phyloP scores from a whole-genome alignment of 2,797 vertebrate genomes.

The Staurois parvus region DNA sequence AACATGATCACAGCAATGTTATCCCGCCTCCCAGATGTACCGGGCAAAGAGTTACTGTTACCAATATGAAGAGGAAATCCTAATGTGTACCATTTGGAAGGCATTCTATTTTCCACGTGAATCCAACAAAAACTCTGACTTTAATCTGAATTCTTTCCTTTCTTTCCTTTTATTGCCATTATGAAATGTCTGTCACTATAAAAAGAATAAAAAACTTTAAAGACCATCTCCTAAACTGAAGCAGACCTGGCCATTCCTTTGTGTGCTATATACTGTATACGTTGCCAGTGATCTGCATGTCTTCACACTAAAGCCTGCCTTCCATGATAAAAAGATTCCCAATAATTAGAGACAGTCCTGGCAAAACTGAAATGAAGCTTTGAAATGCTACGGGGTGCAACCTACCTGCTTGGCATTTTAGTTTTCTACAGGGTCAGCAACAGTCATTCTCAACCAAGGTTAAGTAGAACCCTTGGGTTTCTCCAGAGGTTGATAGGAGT shows the following conservation, averaged over 20 bases:
- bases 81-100: slow-evolving; percentile 12
- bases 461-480: too few relatives aligned
- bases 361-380: too few relatives aligned
- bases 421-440: too few relatives aligned
- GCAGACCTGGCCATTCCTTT: not conserved
- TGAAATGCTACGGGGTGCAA: too few relatives aligned
- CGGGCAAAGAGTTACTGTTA: slow-evolving; percentile 4
- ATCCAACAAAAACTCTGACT: not conserved
- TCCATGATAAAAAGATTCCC: too few relatives aligned
- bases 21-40: not conserved
- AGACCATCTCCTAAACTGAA: slow-evolving; percentile 14
- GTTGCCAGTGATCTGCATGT: too few relatives aligned
- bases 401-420: too few relatives aligned
- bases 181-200: not conserved
- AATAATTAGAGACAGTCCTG: too few relatives aligned
- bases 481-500: too few relatives aligned
- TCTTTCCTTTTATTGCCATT: slow-evolving; percentile 19
- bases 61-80: not conserved
- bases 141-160: slow-evolving; percentile 8
- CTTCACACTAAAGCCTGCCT: too few relatives aligned
- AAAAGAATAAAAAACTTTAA: not conserved
- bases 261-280: not conserved
- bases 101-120: not conserved
- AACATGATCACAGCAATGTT: not conserved
- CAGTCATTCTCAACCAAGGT: too few relatives aligned